Evolutionary conservation across 2,113 vertebrate genomes (phyloP), one percentile per base, ranked within the genome.

Genomic region (Sapajus apella): DNA sequence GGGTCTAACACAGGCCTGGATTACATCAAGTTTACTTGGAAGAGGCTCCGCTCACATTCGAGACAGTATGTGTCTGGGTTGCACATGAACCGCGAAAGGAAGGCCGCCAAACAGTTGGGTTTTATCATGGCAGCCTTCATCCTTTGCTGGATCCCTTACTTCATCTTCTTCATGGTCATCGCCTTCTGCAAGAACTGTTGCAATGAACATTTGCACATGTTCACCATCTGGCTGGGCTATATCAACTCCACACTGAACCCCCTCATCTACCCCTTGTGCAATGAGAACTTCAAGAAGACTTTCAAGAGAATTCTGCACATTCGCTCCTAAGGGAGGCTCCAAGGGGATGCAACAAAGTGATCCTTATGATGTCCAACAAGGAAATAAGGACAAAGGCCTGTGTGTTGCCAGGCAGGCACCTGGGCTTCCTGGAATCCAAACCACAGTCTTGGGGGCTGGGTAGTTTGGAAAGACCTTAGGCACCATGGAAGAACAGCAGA

Each of bases 131-230:
- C 98, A 1, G 99, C 98, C 72, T 99, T 99, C 96, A 98, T 99
- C 97, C 73, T 99, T 87, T 99, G 99, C 96, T 99, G 99, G 99
- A 99, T 99, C 84, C 99, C 99, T 2, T 99, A 99, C 98, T 99
- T 99, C 77, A 99, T 99, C 52, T 98, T 98, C 27, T 99, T 99
- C 95, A 99, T 99, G 99, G 99, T 99, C 86, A 98, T 99, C 96
- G 99, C 99, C 0, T 99, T 99, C 98, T 99, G 99, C 61, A 97
- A 97, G 90, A 97, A 96, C 50, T 99, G 99, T 5, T 97, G 99
- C 8, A 98, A 98, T 43, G 98, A 99, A 58, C 94, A 98, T 0
- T 97, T 99, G 27, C 99, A 99, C 96, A 99, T 99, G 99, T 99
- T 99, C 97, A 99, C 99, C 25, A 99, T 99, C 95, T 99, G 99